These are phyloP conservation scores for Tipula helvola DNA, from an alignment of 2,888 invertebrate species.

Conservation along the genomic window DNA sequence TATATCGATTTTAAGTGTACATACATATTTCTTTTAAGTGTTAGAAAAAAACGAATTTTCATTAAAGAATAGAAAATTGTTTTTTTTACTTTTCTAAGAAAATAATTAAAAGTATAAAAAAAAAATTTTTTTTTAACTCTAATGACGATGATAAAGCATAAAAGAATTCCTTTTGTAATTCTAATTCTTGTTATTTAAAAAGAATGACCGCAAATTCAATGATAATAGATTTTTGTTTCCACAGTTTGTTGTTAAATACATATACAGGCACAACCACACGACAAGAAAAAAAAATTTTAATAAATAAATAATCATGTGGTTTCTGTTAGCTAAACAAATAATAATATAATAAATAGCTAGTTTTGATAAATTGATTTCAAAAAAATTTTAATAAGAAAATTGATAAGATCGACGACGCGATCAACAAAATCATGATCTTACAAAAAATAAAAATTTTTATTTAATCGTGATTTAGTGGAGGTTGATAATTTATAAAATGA, in stretches of 20 bases:
- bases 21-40: not conserved
- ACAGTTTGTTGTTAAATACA: not conserved
- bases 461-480: not conserved
- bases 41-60: not conserved
- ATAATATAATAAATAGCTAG: not conserved
- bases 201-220: slow-evolving; percentile 4
- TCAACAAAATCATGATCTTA: not conserved
- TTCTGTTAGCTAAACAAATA: not conserved
- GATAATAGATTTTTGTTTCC: not conserved
- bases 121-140: not conserved
- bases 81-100: not conserved
- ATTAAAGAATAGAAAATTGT: slow-evolving; percentile 4
- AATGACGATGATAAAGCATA: not conserved
- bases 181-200: not conserved
- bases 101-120: not conserved
- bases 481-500: not conserved
- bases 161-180: not conserved
- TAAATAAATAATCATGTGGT: slow-evolving; percentile 4
- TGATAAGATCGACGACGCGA: not conserved
- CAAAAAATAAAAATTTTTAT: not conserved
- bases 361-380: not conserved
- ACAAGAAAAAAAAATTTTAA: not conserved
- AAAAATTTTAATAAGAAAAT: not conserved
- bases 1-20: not conserved
- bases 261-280: not conserved